A percentile compares a stretch with the other conserved stretches of the same genome.
Conservation (phyloP, 2,888 invertebrate species). For the Lepidocyrtinus sp. region DNA sequence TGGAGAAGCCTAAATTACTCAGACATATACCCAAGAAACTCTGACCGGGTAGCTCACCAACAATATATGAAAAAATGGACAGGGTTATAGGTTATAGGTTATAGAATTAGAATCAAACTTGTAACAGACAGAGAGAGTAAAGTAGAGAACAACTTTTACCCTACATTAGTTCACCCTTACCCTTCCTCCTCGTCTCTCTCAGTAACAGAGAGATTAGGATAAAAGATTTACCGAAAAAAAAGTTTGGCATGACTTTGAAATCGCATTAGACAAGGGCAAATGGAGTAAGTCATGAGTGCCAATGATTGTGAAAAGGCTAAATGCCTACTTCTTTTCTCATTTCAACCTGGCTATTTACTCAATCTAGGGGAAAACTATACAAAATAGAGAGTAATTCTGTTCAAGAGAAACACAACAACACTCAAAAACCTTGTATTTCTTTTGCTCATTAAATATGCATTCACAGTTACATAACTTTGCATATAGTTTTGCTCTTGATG, state of each 20-base stretch:
- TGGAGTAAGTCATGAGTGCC: neutral
- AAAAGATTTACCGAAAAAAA: neutral
- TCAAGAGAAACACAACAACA: no score
- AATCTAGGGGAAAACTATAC: neutral
- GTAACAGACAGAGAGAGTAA: neutral
- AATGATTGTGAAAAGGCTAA: neutral
- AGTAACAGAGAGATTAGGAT: neutral
- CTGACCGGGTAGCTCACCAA: neutral
- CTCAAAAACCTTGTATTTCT: no score
- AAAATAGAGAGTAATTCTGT: neutral
- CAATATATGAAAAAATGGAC: neutral
- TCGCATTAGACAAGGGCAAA: conserved; percentile 9
- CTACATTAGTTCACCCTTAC: neutral
- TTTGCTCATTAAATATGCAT: no score
- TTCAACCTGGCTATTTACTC: neutral
- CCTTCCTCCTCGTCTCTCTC: conserved; percentile 2
- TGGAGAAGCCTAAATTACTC: conserved; percentile 48
- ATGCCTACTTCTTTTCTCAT: neutral
- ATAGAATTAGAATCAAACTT: no score
- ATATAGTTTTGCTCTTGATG: no score
- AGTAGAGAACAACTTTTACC: neutral
- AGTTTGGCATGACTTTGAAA: conserved; percentile 37
- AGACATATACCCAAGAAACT: neutral
- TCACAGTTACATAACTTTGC: no score
- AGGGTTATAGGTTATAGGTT: no score